A percentile compares a stretch with the other conserved stretches of the same genome.
phyloP scores from a whole-genome alignment of 2,888 invertebrate species.

The Tetranychus piercei region DNA sequence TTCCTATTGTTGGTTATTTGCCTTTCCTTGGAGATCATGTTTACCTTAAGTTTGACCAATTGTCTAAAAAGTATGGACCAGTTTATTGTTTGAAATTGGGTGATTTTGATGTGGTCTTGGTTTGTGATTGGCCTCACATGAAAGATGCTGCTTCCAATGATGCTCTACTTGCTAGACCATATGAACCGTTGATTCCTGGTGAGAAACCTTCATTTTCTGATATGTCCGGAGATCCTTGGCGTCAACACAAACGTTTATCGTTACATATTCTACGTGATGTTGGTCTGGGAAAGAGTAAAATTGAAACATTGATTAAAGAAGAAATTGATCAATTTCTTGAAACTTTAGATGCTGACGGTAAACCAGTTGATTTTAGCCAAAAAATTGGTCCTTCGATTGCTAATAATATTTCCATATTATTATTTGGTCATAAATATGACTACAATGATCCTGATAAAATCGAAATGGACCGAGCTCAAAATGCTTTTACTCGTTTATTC shows the following conservation, averaged over 20 bases:
- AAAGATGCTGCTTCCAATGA: background rate
- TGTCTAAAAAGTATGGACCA: background rate
- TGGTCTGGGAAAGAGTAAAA: background rate
- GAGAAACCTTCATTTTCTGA: background rate
- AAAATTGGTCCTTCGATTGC: background rate
- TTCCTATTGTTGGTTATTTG: conserved; percentile 4
- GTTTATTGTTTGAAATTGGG: background rate
- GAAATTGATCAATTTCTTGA: background rate
- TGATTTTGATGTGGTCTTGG: background rate
- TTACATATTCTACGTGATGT: background rate
- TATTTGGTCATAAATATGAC: background rate
- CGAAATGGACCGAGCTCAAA: background rate
- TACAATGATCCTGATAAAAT: background rate
- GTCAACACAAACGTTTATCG: background rate
- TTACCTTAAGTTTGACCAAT: background rate
- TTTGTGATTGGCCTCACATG: background rate
- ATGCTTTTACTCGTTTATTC: background rate
- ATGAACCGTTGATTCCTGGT: background rate
- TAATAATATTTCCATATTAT: background rate
- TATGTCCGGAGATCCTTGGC: background rate
- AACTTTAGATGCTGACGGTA: background rate
- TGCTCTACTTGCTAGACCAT: background rate
- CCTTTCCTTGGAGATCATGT: background rate
- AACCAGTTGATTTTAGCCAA: background rate
- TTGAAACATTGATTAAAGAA: background rate